Evolutionary conservation across 2,797 vertebrate species (phyloP).

Genomic region (Cynodonichthys magdalenae): DNA sequence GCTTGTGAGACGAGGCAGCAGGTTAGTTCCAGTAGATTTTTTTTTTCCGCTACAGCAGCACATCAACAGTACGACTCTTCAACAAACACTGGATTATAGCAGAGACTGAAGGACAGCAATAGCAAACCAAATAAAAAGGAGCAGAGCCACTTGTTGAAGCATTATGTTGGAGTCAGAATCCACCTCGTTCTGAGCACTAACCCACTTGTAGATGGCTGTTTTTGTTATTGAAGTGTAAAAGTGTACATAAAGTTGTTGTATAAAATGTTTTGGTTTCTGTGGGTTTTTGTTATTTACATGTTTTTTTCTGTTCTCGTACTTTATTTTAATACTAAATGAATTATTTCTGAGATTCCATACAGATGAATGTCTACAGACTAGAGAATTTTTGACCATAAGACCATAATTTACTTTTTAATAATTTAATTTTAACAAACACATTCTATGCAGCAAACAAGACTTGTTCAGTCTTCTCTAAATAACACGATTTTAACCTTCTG

Average conservation of each 20-base stretch:
- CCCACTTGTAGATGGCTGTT: conserved; percentile 74
- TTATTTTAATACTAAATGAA: conserved; percentile 11
- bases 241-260: conserved; percentile 87
- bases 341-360: too few species aligned
- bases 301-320: conserved; percentile 8
- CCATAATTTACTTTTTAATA: too few species aligned
- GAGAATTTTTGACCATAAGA: too few species aligned
- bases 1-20: conserved; percentile 37
- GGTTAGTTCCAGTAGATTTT: conserved; percentile 35
- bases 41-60: conserved; percentile 53
- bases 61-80: conserved; percentile 48
- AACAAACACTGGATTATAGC: conserved; percentile 73
- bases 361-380: too few species aligned
- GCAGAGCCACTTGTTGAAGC: conserved; percentile 76
- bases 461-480: too few species aligned
- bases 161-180: conserved; percentile 77
- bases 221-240: conserved; percentile 82
- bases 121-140: conserved; percentile 84
- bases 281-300: conserved; percentile 34
- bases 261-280: conserved; percentile 65
- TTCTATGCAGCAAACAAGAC: too few species aligned
- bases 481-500: too few species aligned
- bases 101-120: conserved; percentile 89
- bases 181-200: conserved; percentile 57
- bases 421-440: too few species aligned